Conservation (phyloP, 2,888 invertebrate genomes). For the Dryocosmus kuriphilus region DNA sequence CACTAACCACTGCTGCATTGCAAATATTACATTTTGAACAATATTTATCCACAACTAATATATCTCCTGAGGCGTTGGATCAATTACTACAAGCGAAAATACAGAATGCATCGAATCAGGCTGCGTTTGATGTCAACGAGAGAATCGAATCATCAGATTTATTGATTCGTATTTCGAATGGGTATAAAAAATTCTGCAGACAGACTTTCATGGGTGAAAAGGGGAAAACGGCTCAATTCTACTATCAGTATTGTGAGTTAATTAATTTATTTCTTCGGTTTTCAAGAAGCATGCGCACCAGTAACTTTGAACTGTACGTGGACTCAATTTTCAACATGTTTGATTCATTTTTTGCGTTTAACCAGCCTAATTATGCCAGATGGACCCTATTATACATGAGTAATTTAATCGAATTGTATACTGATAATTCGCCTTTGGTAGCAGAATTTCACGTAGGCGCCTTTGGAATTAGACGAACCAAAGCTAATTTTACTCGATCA, state of each 20-base stretch:
- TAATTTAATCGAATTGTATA: slow-evolving; percentile 59
- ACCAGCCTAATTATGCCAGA: too few species aligned
- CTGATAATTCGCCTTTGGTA: too few species aligned
- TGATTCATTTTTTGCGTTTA: slow-evolving; percentile 56
- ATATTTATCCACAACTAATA: slow-evolving; percentile 59
- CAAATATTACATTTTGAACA: slow-evolving; percentile 64
- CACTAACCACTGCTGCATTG: slow-evolving; percentile 54
- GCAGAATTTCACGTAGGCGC: too few species aligned
- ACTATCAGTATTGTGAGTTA: slow-evolving; percentile 50
- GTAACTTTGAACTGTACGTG: slow-evolving; percentile 62
- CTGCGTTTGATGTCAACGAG: slow-evolving; percentile 52
- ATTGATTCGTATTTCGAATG: slow-evolving; percentile 20
- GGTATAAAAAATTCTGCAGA: slow-evolving; percentile 58
- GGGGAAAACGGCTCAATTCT: slow-evolving; percentile 55
- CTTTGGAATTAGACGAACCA: too few species aligned
- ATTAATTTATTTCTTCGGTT: slow-evolving; percentile 47
- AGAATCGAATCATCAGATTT: neutral
- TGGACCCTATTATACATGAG: slow-evolving; percentile 62
- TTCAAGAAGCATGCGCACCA: slow-evolving; percentile 57
- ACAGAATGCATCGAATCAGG: slow-evolving; percentile 45
- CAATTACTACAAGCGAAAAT: too few species aligned
- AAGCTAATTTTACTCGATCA: too few species aligned
- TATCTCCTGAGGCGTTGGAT: too few species aligned
- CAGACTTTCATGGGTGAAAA: slow-evolving; percentile 52
- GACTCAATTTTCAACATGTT: slow-evolving; percentile 57